These are phyloP conservation scores for Pentalonia nigronervosa DNA, from an alignment of 1,140 invertebrate species.

Conservation along the genomic window DNA sequence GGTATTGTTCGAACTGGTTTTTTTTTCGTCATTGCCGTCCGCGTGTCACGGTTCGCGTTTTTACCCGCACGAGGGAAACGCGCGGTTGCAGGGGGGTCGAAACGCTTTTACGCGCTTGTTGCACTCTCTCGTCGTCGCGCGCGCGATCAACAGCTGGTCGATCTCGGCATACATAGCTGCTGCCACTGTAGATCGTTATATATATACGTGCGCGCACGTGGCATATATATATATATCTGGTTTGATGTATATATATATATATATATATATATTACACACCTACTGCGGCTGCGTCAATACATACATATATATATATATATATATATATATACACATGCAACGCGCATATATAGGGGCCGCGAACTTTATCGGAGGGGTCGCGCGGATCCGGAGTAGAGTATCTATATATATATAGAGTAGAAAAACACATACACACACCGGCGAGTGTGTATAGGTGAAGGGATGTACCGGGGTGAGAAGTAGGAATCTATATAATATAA, in stretches of 20 bases:
- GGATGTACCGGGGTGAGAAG: background rate
- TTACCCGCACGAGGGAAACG: background rate
- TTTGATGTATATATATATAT: background rate
- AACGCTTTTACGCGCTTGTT: slow-evolving; percentile 55
- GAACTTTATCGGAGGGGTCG: slow-evolving; percentile 55
- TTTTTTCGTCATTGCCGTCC: background rate
- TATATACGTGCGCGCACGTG: background rate
- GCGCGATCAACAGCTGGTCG: slow-evolving; percentile 53
- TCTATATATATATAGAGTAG: background rate
- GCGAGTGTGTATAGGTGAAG: background rate
- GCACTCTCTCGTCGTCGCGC: slow-evolving; percentile 39
- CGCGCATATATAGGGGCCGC: background rate
- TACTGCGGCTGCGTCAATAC: background rate
- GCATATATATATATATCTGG: background rate
- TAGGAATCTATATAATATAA: background rate
- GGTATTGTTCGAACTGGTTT: slow-evolving; percentile 52
- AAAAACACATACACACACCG: background rate
- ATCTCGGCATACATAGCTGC: slow-evolving; percentile 6
- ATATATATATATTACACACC: background rate
- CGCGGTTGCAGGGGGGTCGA: background rate
- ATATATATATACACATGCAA: background rate
- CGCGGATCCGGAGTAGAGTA: background rate
- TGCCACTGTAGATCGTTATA: background rate
- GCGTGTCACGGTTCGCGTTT: slow-evolving; percentile 15
- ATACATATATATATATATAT: background rate